These are phyloP conservation scores for Phoxinus dragarum DNA, from an alignment of 2,797 vertebrate genomes.

Conservation along the genomic window DNA sequence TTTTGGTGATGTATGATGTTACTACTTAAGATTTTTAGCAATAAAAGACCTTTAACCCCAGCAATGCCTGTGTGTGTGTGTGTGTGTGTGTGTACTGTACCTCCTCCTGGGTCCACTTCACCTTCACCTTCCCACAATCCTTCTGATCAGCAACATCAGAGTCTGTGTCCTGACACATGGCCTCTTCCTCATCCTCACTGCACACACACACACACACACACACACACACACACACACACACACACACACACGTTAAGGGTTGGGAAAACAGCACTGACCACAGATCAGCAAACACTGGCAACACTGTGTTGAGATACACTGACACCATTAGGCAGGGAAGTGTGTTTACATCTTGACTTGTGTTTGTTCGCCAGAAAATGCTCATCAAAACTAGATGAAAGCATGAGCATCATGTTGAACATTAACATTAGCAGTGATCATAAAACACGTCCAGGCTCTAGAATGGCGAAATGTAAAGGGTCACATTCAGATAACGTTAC, in stretches of 20 bases:
- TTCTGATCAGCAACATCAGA: conserved; percentile 89
- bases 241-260: background rate
- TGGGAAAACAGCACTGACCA: conserved; percentile 8
- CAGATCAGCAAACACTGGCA: conserved; percentile 29
- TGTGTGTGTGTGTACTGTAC: conserved; percentile 67
- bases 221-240: background rate
- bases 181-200: conserved; percentile 91
- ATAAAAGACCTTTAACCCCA: background rate
- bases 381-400: background rate
- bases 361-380: background rate
- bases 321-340: background rate
- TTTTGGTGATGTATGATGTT: background rate
- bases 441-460: background rate
- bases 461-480: background rate
- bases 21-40: fast-evolving
- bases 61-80: too few relatives aligned
- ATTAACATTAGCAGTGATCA: background rate
- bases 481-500: background rate
- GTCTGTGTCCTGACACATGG: conserved; percentile 87
- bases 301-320: conserved; percentile 25
- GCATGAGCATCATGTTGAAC: background rate
- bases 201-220: conserved; percentile 37
- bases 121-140: conserved; percentile 88
- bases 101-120: conserved; percentile 95
- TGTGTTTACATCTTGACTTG: conserved; percentile 7